These are phyloP conservation scores for Thermophis baileyi DNA, from an alignment of 2,113 vertebrate genomes.

Conservation along the genomic window DNA sequence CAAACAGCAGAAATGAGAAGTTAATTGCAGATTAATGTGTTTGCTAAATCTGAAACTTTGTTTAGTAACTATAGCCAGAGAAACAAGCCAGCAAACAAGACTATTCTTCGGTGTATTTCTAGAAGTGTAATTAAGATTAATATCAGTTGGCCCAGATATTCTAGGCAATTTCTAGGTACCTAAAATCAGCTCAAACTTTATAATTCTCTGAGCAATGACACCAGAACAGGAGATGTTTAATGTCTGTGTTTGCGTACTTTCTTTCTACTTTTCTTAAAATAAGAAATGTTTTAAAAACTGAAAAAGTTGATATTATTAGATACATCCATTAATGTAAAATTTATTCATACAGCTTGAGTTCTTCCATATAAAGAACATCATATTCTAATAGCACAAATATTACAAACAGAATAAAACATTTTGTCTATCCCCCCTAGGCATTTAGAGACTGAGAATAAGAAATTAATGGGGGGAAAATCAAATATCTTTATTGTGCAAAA, in stretches of 20 bases:
- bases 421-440: not conserved
- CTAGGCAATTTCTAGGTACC: not conserved
- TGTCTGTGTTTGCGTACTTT: not conserved
- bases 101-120: not conserved
- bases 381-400: not conserved
- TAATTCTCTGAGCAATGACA: not conserved
- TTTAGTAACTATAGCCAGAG: not conserved
- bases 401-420: not conserved
- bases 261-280: not conserved
- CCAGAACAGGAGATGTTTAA: not conserved
- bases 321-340: not conserved
- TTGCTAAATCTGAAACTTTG: not conserved
- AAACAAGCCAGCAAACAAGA: not conserved
- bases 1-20: not conserved
- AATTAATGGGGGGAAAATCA: slow-evolving; percentile 13
- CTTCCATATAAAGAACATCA: not conserved
- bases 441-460: not conserved
- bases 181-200: not conserved
- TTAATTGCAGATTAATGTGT: not conserved
- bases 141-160: not conserved
- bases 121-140: not conserved
- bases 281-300: not conserved
- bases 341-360: not conserved
- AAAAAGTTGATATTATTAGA: not conserved
- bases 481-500: not conserved